Conservation (phyloP, 1,140 invertebrate genomes). For the Oryzaephilus surinamensis region DNA sequence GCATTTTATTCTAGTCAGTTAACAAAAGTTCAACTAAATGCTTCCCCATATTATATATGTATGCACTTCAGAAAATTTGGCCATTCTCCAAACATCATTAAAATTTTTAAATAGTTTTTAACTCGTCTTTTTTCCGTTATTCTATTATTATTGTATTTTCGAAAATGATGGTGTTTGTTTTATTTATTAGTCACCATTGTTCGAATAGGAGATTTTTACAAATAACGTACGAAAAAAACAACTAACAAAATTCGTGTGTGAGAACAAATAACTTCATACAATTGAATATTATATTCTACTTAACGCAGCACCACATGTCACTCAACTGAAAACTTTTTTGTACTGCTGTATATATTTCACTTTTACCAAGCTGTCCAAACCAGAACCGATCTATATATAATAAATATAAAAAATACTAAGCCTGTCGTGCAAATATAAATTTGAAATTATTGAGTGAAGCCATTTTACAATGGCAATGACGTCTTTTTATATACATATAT, state of each 20-base stretch:
- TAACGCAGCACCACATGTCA: slow-evolving; percentile 8
- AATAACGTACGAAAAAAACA: no score
- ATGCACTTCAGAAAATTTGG: slow-evolving; percentile 9
- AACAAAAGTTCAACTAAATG: slow-evolving; percentile 11
- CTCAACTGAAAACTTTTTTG: slow-evolving; percentile 6
- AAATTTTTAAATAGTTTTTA: slow-evolving; percentile 13
- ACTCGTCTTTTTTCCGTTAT: slow-evolving; percentile 5
- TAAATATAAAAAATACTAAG: slow-evolving; percentile 6
- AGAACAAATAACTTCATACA: slow-evolving; percentile 8
- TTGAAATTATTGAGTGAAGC: slow-evolving; percentile 5
- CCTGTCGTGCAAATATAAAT: slow-evolving; percentile 10
- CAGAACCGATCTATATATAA: no score
- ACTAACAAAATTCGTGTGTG: no score
- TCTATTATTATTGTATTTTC: no score
- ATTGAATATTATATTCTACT: slow-evolving; percentile 5
- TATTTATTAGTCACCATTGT: slow-evolving; percentile 2
- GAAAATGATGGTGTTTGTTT: no score
- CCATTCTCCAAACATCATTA: slow-evolving; percentile 8
- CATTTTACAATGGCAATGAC: slow-evolving; percentile 1
- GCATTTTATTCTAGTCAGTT: slow-evolving; percentile 11
- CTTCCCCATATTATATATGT: no score
- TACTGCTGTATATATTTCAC: slow-evolving; percentile 7
- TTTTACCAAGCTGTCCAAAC: slow-evolving; percentile 8
- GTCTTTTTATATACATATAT: no score
- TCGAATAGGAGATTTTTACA: not conserved